phyloP scores from a whole-genome alignment of 2,888 invertebrate species.

The Perdita meconis region DNA sequence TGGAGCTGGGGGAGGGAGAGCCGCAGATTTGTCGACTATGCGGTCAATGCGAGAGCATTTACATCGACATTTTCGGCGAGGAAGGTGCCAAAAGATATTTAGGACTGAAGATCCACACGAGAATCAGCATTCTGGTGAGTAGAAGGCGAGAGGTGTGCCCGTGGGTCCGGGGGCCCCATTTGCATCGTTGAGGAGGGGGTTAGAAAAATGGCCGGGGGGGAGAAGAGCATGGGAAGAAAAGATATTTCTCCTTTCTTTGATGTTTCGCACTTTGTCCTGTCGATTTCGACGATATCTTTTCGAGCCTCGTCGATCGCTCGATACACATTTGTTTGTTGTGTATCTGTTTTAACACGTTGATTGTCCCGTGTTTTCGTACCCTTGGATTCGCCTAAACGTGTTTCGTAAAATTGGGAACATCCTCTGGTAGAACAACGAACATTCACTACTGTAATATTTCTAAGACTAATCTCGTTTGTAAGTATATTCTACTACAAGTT shows the following conservation, averaged over 20 bases:
- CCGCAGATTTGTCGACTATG: conserved; percentile 81
- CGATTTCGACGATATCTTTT: background rate
- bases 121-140: conserved; percentile 83
- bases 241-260: conserved; percentile 18
- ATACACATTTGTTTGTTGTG: too few relatives aligned
- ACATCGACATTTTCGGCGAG: conserved; percentile 81
- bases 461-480: too few relatives aligned
- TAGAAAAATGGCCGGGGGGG: conserved; percentile 77
- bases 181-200: conserved; percentile 66
- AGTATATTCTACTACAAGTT: too few relatives aligned
- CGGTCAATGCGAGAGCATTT: conserved; percentile 80
- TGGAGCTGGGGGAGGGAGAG: conserved; percentile 80
- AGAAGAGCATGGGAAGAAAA: conserved; percentile 41
- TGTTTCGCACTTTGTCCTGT: background rate
- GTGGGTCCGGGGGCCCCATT: conserved; percentile 61
- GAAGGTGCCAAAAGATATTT: conserved; percentile 80
- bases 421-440: too few relatives aligned
- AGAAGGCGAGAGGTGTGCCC: conserved; percentile 37
- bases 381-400: too few relatives aligned
- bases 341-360: too few relatives aligned
- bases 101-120: conserved; percentile 79
- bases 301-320: background rate
- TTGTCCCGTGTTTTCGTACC: too few relatives aligned
- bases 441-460: too few relatives aligned
- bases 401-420: too few relatives aligned